These are phyloP conservation scores for Sesamia inferens DNA, from an alignment of 2,888 invertebrate genomes.

Conservation along the genomic window DNA sequence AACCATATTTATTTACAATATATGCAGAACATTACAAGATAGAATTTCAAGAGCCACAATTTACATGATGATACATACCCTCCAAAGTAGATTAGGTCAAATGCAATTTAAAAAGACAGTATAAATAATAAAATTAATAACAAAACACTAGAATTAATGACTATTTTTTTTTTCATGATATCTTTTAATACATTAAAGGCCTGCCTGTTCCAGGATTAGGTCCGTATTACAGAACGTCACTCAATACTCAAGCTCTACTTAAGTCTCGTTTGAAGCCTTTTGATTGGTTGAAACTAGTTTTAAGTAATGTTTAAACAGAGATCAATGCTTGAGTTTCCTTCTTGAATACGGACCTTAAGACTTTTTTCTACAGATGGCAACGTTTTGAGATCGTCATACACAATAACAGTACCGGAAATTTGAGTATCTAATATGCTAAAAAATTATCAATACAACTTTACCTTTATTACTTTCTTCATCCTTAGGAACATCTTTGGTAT, in stretches of 20 bases:
- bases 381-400: background rate
- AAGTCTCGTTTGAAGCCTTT: too few relatives aligned
- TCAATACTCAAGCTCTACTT: too few relatives aligned
- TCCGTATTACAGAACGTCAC: too few relatives aligned
- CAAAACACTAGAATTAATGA: too few relatives aligned
- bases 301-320: too few relatives aligned
- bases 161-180: background rate
- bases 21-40: background rate
- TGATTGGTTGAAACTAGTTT: too few relatives aligned
- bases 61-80: too few relatives aligned
- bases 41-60: background rate
- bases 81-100: background rate
- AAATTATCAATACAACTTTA: conserved; percentile 26
- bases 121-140: background rate
- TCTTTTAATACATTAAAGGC: background rate
- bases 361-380: background rate
- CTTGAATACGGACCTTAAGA: too few relatives aligned
- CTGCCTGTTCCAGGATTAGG: background rate
- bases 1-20: background rate
- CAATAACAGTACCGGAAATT: background rate
- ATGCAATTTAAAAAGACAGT: background rate
- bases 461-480: conserved; percentile 73
- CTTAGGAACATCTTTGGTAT: conserved; percentile 67
- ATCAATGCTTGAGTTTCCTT: too few relatives aligned
- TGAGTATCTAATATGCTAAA: background rate